phyloP scores from a whole-genome alignment of 1,140 invertebrate species.

The Batillaria attramentaria region DNA sequence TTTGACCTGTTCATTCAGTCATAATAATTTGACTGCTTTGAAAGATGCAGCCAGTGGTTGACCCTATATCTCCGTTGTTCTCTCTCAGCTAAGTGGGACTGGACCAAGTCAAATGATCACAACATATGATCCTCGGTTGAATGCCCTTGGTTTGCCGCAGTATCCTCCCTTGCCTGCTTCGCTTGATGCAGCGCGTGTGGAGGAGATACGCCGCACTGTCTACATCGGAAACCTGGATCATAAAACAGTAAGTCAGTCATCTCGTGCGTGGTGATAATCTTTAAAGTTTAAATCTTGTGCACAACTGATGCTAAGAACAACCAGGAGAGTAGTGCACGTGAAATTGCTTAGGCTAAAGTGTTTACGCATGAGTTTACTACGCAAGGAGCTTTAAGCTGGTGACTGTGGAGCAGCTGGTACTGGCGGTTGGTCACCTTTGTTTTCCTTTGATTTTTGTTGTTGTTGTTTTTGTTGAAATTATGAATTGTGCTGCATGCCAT shows the following conservation, averaged over 20 bases:
- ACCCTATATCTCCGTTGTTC: conserved; percentile 2
- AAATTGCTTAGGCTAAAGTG: too few species aligned
- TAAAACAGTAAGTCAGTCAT: conserved; percentile 71
- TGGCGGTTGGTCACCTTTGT: background rate
- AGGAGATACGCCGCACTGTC: conserved; percentile 95
- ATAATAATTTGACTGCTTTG: too few species aligned
- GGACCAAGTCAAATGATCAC: conserved; percentile 87
- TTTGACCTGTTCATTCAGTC: too few species aligned
- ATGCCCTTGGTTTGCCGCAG: conserved; percentile 85
- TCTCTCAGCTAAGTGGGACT: conserved; percentile 82
- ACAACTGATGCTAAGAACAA: too few species aligned
- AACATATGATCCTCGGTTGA: conserved; percentile 89
- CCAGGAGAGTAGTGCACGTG: too few species aligned
- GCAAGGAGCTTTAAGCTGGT: too few species aligned
- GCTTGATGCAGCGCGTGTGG: conserved; percentile 91
- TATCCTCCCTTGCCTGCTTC: conserved; percentile 94
- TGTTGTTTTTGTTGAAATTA: too few species aligned
- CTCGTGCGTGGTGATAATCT: background rate
- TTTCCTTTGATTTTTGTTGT: background rate
- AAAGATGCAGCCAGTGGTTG: background rate
- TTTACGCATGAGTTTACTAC: too few species aligned
- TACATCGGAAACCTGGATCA: conserved; percentile 84
- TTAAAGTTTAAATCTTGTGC: too few species aligned
- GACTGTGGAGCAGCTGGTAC: too few species aligned
- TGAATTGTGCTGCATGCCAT: too few species aligned